Conservation (phyloP, 2,888 invertebrate species). For the Coenonympha arcania region DNA sequence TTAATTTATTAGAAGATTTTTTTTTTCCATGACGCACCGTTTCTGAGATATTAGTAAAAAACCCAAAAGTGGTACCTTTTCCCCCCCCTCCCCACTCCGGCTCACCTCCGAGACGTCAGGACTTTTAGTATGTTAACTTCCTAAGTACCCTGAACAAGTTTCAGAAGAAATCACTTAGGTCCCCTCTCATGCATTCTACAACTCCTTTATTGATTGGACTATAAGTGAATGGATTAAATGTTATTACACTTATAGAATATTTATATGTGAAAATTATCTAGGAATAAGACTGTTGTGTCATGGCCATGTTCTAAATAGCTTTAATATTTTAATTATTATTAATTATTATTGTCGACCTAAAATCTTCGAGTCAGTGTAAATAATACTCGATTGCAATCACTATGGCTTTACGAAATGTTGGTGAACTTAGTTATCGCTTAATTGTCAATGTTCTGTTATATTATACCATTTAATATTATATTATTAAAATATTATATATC, state of each 20-base stretch:
- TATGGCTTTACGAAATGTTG: slow-evolving; percentile 66
- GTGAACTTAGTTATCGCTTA: slow-evolving; percentile 66
- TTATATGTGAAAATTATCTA: slow-evolving; percentile 33
- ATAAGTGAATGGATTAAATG: slow-evolving; percentile 27
- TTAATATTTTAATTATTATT: slow-evolving; percentile 48
- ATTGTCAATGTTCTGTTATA: slow-evolving; percentile 69
- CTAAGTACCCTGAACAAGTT: too few species aligned
- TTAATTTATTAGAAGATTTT: too few species aligned
- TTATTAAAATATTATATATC: slow-evolving; percentile 64
- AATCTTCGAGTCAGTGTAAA: slow-evolving; percentile 45
- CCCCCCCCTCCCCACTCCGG: too few species aligned
- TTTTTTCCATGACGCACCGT: too few species aligned
- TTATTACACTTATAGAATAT: slow-evolving; percentile 29
- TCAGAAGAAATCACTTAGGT: too few species aligned
- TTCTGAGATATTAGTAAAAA: too few species aligned
- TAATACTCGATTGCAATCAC: slow-evolving; percentile 52
- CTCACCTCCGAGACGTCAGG: too few species aligned
- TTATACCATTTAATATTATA: slow-evolving; percentile 65
- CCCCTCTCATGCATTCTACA: too few species aligned
- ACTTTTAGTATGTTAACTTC: too few species aligned
- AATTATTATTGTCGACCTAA: slow-evolving; percentile 41
- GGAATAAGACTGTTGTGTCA: slow-evolving; percentile 58
- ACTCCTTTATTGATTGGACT: too few species aligned
- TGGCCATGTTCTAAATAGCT: slow-evolving; percentile 66
- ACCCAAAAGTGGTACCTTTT: too few species aligned